Evolutionary conservation across 2,888 invertebrate species (phyloP), one percentile per base, ranked within the genome.

Genomic region (Scaptomyza tumidula): DNA sequence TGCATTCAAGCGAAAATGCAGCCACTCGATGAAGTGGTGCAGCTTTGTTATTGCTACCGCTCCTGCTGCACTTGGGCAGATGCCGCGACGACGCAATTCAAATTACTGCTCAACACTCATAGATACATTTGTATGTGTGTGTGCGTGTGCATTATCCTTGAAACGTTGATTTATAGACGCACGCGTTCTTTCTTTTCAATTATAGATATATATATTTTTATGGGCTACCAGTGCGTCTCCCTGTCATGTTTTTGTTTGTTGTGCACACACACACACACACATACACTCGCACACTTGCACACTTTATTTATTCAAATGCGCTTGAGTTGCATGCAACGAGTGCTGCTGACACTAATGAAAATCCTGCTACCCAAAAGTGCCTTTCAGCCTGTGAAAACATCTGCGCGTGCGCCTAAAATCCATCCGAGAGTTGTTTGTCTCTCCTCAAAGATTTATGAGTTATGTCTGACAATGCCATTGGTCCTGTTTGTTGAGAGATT

Each of bases 251-350:
- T 7, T 73, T 77, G 60, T 71, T 79, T 66, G 53, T 39, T 71
- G 71, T 44, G 56, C 48, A 43, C 39, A 56, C 59, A 61, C 45
- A 48, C 16, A 33, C 14, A 27, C 53, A 11, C 53, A 16, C 4
- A 11, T 54, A 27, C 61, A 46, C 64, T 24, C 24, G 24, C 39
- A 41, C 53, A 16, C 4, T n/a, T 54, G 31, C 61, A 46, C 64
- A 60, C 53, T 75, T 75, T 80, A 80, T 80, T 84, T 80, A 80
- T 80, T 80, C 76, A 80, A 80, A 80, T 84, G 80, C 65, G 71
- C 46, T 27, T 54, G 48, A 58, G 33, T 6, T 53, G 66, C 75
- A 62, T 75, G 75, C 78, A 67, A 75, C 78, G 71, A 59, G 66
- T 54, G 78, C 24, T 57, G 78, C 65, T 50, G 53, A 56, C 75